phyloP scores from a whole-genome alignment of 2,888 invertebrate species.

The Hirtodrosophila histrioides region DNA sequence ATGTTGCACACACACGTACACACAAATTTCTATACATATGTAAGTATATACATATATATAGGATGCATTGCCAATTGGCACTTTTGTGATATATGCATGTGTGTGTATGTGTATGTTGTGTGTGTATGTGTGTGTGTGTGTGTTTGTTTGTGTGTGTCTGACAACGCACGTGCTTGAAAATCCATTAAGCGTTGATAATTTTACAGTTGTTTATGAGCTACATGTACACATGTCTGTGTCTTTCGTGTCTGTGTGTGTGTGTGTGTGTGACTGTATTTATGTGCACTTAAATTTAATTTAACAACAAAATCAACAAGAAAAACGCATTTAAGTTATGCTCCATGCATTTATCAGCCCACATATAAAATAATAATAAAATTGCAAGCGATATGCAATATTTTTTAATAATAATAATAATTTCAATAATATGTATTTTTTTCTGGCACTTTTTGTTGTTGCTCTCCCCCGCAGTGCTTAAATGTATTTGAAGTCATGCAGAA shows the following conservation, averaged over 20 bases:
- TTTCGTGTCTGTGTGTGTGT: too few relatives aligned
- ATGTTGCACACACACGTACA: constrained; percentile 15
- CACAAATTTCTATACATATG: neutral
- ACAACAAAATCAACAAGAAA: constrained; percentile 7
- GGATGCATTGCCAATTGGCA: constrained; percentile 31
- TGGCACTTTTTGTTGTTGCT: neutral
- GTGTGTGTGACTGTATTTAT: neutral
- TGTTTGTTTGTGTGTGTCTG: constrained; percentile 21
- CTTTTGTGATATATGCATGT: constrained; percentile 8
- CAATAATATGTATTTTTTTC: neutral
- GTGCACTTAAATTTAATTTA: constrained; percentile 23
- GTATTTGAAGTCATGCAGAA: constrained; percentile 37
- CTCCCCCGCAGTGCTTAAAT: constrained; percentile 25
- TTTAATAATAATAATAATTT: too few relatives aligned
- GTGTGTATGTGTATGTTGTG: constrained; percentile 2
- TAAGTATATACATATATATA: neutral
- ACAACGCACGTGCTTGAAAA: constrained; percentile 69
- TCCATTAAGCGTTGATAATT: constrained; percentile 71
- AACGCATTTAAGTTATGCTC: too few relatives aligned
- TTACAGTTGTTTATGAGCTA: constrained; percentile 44
- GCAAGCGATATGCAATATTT: too few relatives aligned
- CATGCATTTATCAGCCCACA: too few relatives aligned
- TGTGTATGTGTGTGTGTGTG: constrained; percentile 7
- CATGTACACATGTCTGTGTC: constrained; percentile 5
- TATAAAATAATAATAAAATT: too few relatives aligned